Evolutionary conservation across 2,797 vertebrate genomes (phyloP).

Genomic region (Alfaro cultratus): DNA sequence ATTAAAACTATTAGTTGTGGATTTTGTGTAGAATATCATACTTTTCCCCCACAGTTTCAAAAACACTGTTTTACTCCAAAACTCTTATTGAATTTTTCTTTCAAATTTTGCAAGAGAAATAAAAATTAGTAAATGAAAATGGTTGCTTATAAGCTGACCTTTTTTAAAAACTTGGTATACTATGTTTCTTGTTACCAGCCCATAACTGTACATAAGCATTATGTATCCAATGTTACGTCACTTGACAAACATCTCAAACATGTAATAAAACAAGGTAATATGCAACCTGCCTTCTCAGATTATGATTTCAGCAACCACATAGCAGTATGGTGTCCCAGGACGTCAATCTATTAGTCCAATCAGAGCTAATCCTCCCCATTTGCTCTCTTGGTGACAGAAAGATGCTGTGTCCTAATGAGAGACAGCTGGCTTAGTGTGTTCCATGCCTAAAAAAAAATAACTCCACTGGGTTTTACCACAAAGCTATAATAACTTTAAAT

Average conservation of each 20-base stretch:
- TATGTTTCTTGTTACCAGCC: neutral
- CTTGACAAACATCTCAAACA: neutral
- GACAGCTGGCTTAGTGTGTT: conserved; percentile 79
- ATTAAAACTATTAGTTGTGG: neutral
- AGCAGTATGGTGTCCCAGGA: conserved; percentile 70
- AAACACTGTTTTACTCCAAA: neutral
- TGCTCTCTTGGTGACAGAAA: conserved; percentile 82
- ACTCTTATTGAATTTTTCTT: neutral
- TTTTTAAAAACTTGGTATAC: neutral
- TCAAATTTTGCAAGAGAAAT: neutral
- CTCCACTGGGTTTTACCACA: conserved; percentile 64
- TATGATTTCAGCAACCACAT: conserved; percentile 78
- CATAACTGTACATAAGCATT: neutral
- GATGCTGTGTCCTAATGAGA: conserved; percentile 84
- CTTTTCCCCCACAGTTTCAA: neutral
- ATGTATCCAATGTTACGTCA: neutral
- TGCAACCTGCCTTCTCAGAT: conserved; percentile 68
- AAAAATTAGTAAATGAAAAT: neutral
- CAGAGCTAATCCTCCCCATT: conserved; percentile 82
- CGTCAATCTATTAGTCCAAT: conserved; percentile 80
- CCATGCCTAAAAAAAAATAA: conserved; percentile 51
- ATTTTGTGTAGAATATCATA: neutral
- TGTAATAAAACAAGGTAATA: neutral
- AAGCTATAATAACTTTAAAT: conserved; percentile 75
- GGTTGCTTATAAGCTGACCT: neutral